Evolutionary conservation across 64 coral and sea anemone genomes (phyloP).

Genomic region (Porites australiensis): DNA sequence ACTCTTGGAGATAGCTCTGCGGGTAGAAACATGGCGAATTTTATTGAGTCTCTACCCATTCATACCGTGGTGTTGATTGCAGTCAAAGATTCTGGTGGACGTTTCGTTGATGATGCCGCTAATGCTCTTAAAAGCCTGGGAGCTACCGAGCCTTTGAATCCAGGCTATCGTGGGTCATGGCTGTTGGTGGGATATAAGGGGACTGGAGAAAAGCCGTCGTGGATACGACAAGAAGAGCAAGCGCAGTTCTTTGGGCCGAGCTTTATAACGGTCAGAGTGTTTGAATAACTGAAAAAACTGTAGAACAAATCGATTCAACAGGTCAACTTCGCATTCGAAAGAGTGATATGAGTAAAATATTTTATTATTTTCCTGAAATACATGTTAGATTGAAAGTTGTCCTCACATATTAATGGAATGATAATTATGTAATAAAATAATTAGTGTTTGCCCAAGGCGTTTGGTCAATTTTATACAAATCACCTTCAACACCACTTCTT

Average conservation of each 20-base stretch:
- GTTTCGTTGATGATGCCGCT: background rate
- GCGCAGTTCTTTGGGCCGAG: background rate
- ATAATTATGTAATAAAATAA: too few relatives aligned
- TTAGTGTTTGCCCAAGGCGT: too few relatives aligned
- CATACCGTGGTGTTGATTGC: slow-evolving; percentile 36
- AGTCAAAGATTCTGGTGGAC: slow-evolving; percentile 6
- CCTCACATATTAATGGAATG: too few relatives aligned
- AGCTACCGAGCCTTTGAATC: background rate
- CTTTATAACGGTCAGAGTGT: background rate
- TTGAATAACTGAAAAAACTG: background rate
- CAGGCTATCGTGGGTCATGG: slow-evolving; percentile 40
- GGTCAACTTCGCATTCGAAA: too few relatives aligned
- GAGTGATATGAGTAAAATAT: too few relatives aligned
- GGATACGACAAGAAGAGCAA: slow-evolving; percentile 9
- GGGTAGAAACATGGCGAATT: slow-evolving; percentile 14
- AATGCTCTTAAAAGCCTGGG: slow-evolving; percentile 20
- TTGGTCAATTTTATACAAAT: too few relatives aligned
- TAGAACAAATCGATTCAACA: too few relatives aligned
- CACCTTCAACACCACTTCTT: too few relatives aligned
- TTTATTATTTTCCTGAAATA: too few relatives aligned
- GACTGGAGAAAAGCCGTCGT: slow-evolving; percentile 25
- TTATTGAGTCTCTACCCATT: slow-evolving; percentile 14
- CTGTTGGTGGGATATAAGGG: slow-evolving; percentile 45
- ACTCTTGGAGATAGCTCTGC: slow-evolving; percentile 8
- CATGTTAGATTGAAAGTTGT: too few relatives aligned